Evolutionary conservation across 2,113 vertebrate species (phyloP).

Genomic region (Phodopus roborovskii): DNA sequence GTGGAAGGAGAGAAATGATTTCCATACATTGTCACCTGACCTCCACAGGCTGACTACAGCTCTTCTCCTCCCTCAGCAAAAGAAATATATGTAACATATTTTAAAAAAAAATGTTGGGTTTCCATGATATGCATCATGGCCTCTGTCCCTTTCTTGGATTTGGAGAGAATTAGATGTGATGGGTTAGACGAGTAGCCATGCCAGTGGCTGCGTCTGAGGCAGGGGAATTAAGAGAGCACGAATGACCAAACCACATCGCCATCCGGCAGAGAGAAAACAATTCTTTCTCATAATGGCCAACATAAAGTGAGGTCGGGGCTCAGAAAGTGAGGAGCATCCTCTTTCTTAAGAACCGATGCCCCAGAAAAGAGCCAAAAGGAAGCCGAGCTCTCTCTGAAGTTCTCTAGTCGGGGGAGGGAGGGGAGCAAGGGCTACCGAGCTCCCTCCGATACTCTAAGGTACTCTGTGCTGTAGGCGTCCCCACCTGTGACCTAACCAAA

Average conservation of each 20-base stretch:
- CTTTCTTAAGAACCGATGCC: neutral
- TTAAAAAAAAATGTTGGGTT: neutral
- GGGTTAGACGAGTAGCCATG: neutral
- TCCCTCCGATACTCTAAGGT: neutral
- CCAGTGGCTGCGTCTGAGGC: neutral
- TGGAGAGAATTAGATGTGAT: neutral
- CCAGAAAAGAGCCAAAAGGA: neutral
- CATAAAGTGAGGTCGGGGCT: neutral
- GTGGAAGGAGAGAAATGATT: neutral
- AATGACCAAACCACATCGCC: slow-evolving; percentile 12
- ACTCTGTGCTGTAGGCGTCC: neutral
- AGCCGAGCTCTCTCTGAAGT: neutral
- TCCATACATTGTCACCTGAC: neutral
- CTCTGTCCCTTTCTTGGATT: neutral
- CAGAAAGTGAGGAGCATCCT: neutral
- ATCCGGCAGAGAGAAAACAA: neutral
- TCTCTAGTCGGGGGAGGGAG: neutral
- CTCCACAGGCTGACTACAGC: neutral
- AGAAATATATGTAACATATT: neutral
- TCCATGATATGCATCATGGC: neutral
- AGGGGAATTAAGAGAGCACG: neutral
- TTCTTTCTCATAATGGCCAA: neutral
- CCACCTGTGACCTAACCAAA: neutral
- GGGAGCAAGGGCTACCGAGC: neutral
- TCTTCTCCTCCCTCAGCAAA: neutral